These are phyloP conservation scores for Dasysyrphus tricinctus DNA, from an alignment of 2,888 invertebrate species.

Conservation along the genomic window DNA sequence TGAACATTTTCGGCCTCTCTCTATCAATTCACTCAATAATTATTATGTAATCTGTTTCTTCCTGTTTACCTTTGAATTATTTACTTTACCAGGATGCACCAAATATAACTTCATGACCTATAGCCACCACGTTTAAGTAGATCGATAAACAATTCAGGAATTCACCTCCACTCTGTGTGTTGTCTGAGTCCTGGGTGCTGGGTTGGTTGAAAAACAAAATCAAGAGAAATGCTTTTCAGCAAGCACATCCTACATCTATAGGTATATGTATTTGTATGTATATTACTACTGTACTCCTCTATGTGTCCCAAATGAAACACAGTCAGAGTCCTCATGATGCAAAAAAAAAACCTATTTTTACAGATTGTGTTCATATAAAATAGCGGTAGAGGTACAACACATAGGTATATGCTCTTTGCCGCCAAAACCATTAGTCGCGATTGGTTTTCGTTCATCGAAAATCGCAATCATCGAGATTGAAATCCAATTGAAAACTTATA, in stretches of 20 bases:
- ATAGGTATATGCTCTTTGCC: not conserved
- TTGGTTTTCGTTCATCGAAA: not conserved
- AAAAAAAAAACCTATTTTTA: not conserved
- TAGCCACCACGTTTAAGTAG: conserved; percentile 5
- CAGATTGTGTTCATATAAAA: not conserved
- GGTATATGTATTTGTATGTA: not conserved
- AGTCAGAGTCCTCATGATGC: not conserved
- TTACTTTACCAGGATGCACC: not conserved
- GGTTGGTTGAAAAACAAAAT: not conserved
- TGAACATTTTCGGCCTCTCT: not conserved
- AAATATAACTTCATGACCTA: conserved; percentile 1
- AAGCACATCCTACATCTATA: not conserved
- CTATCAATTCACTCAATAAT: not conserved
- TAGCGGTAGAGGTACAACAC: not conserved
- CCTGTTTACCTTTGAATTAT: conserved; percentile 1
- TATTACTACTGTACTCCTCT: not conserved
- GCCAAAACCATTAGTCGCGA: conserved; percentile 5
- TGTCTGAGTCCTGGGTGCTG: not conserved
- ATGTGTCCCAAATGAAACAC: not conserved
- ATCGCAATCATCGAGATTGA: not conserved
- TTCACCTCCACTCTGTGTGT: not conserved
- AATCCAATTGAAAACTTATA: conserved; percentile 1
- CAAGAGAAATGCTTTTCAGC: not conserved
- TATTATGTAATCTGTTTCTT: conserved; percentile 5
- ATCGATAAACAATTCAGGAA: conserved; percentile 1